phyloP scores from a whole-genome alignment of 2,113 vertebrate species.

The Ranitomeya variabilis region DNA sequence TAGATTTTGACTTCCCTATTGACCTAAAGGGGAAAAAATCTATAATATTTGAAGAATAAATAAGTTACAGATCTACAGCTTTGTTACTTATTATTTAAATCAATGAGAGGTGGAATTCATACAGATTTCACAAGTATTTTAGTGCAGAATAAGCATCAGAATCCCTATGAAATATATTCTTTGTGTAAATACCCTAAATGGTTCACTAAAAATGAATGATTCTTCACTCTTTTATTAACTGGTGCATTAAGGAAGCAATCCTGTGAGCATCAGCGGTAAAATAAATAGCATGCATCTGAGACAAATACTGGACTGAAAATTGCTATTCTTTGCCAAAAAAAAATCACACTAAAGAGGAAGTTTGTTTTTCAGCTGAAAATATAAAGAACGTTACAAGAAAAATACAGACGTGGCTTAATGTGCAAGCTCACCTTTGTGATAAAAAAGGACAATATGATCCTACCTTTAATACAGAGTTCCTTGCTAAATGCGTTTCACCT shows the following conservation, averaged over 20 bases:
- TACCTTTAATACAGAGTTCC: neutral
- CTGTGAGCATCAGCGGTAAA: neutral
- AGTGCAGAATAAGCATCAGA: no score
- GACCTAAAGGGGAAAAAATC: no score
- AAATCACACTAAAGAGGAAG: neutral
- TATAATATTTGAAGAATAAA: no score
- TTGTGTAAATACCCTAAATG: no score
- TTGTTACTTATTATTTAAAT: no score
- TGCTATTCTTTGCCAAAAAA: constrained; percentile 9
- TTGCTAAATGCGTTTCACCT: neutral
- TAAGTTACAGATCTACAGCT: no score
- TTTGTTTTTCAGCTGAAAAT: constrained; percentile 5
- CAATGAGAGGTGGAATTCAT: no score
- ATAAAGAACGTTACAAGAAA: neutral
- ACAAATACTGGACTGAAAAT: neutral
- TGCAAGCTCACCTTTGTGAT: neutral
- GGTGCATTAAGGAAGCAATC: neutral
- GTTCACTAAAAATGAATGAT: neutral
- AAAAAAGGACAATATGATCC: neutral
- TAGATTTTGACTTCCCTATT: no score
- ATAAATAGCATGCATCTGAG: neutral
- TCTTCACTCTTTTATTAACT: neutral
- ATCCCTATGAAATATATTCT: no score
- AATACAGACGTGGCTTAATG: neutral
- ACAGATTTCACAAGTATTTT: no score